Percentiles rank a stretch among this genome's conserved stretches.
Conservation (phyloP, 2,797 vertebrate genomes). For the Euphonia xanthogaster region DNA sequence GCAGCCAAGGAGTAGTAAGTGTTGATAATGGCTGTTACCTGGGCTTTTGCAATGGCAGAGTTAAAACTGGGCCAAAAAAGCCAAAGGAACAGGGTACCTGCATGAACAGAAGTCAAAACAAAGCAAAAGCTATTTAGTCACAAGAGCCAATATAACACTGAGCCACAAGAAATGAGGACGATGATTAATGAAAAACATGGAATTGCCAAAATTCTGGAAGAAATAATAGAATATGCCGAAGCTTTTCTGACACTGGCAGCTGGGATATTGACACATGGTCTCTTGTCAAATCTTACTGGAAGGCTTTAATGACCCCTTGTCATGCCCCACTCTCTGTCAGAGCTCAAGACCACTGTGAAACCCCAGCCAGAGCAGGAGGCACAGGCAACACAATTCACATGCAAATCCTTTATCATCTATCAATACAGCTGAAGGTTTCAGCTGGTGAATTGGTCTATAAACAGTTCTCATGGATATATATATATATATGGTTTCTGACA, state of each 20-base stretch:
- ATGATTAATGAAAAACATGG: background rate
- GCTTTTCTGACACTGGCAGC: background rate
- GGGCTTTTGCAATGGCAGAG: constrained; percentile 80
- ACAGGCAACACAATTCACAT: background rate
- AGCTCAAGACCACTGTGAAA: background rate
- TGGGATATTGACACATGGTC: background rate
- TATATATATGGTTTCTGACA: background rate
- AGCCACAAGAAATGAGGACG: background rate
- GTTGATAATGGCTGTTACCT: constrained; percentile 80
- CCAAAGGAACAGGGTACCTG: constrained; percentile 95
- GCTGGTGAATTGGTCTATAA: background rate
- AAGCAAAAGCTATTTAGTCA: background rate
- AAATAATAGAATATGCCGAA: background rate
- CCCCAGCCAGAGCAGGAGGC: background rate
- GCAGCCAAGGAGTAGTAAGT: constrained; percentile 92
- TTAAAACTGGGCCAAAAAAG: constrained; percentile 99
- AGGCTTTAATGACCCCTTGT: background rate
- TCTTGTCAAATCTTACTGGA: background rate
- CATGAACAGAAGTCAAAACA: background rate
- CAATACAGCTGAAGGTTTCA: background rate
- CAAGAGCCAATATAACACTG: background rate
- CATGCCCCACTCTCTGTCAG: background rate
- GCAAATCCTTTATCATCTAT: background rate
- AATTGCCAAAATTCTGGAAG: background rate
- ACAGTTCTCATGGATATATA: background rate